Percentiles rank a stretch among this genome's conserved stretches.
Evolutionary conservation across 53 echinoderm and acorn worm species (phyloP).

Genomic region (Luidia sarsii): DNA sequence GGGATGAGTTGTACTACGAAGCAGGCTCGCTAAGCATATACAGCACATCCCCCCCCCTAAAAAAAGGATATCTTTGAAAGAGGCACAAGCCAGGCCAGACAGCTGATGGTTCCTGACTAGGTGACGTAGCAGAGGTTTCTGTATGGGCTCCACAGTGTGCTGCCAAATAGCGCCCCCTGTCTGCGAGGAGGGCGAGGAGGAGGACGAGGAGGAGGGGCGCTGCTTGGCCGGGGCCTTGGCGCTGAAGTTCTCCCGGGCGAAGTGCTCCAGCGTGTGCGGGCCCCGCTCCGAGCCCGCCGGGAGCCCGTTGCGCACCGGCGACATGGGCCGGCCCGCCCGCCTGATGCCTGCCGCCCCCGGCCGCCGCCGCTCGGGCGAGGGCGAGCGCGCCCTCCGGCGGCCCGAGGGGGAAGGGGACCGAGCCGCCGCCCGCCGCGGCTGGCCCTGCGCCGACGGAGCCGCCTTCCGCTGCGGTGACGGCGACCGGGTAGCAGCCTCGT

Average conservation of each 20-base stretch:
- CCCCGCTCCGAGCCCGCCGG: constrained; percentile 47
- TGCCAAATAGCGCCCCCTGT: constrained; percentile 74
- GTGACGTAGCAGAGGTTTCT: constrained; percentile 81
- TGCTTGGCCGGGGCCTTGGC: constrained; percentile 49
- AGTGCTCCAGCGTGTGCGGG: constrained; percentile 84
- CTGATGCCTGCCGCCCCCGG: neutral
- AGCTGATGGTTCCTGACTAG: constrained; percentile 69
- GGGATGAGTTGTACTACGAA: too few relatives aligned
- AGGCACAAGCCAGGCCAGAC: constrained; percentile 57
- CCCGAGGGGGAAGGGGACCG: constrained; percentile 7
- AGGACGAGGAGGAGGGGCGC: neutral
- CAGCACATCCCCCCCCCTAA: too few relatives aligned
- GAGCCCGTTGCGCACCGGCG: constrained; percentile 49
- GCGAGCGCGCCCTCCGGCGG: constrained; percentile 9
- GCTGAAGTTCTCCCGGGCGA: constrained; percentile 84
- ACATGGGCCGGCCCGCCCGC: neutral
- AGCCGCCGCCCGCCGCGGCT: neutral
- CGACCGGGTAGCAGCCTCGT: constrained; percentile 13
- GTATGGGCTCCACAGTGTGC: constrained; percentile 83
- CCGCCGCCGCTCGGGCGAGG: neutral
- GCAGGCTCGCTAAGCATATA: too few relatives aligned
- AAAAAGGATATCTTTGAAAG: constrained; percentile 98
- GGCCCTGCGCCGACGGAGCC: neutral
- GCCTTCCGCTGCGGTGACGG: constrained; percentile 1
- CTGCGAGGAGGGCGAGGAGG: neutral